These are phyloP conservation scores for Schizaphis graminum DNA, from an alignment of 2,888 invertebrate species.

Conservation along the genomic window DNA sequence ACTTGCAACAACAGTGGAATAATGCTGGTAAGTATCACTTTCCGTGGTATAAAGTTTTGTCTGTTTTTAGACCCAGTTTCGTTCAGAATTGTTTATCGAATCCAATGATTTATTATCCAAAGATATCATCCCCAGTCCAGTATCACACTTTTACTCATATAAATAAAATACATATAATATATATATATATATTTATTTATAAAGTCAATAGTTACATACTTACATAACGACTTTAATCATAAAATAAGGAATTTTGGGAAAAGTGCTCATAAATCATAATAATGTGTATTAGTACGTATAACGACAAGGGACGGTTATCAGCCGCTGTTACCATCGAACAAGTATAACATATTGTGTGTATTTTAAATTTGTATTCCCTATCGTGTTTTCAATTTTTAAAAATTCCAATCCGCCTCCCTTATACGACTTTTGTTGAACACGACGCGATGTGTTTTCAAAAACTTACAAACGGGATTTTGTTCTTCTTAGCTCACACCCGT, in stretches of 20 bases:
- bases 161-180: neutral
- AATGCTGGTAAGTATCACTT: neutral
- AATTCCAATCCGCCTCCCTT: neutral
- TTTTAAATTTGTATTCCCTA: neutral
- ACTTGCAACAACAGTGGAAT: neutral
- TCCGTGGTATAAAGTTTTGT: neutral
- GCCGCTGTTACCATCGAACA: neutral
- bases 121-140: neutral
- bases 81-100: neutral
- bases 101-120: neutral
- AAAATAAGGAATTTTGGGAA: neutral
- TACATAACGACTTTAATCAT: neutral
- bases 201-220: neutral
- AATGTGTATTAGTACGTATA: neutral
- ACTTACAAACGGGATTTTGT: neutral
- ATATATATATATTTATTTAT: neutral
- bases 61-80: neutral
- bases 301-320: neutral
- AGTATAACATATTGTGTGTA: neutral
- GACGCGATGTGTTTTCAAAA: neutral
- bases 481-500: neutral
- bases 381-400: neutral
- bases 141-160: neutral
- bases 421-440: neutral
- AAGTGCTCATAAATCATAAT: slow-evolving; percentile 5